Evolutionary conservation across 2,888 invertebrate species (phyloP).

Genomic region (Pristionchus japonicus): DNA sequence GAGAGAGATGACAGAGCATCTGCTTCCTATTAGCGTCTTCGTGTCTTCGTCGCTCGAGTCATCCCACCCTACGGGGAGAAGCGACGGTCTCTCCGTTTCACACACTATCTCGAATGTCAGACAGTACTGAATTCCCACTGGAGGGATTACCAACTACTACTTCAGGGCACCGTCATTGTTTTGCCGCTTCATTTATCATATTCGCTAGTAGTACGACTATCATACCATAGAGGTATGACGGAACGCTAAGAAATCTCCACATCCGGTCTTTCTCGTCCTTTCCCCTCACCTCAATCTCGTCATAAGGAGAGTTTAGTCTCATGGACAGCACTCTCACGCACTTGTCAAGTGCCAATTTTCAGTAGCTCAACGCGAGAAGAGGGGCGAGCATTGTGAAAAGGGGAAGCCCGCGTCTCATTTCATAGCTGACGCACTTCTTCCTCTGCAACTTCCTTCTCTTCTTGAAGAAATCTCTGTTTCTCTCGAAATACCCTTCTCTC

Average conservation of each 20-base stretch:
- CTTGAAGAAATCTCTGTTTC: too few species aligned
- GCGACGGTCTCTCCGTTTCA: too few species aligned
- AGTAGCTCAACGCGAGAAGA: background rate
- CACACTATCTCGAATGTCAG: too few species aligned
- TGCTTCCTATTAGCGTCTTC: constrained; percentile 30
- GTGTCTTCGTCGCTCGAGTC: background rate
- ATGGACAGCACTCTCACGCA: background rate
- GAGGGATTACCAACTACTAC: background rate
- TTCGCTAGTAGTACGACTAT: background rate
- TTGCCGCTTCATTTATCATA: too few species aligned
- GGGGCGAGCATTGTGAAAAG: background rate
- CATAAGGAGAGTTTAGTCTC: background rate
- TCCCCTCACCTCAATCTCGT: background rate
- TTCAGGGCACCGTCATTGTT: too few species aligned
- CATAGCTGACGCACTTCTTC: background rate
- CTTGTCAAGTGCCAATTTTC: constrained; percentile 29
- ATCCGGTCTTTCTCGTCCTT: background rate
- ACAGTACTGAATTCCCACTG: background rate
- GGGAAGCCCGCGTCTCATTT: background rate
- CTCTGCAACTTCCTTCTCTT: constrained; percentile 11
- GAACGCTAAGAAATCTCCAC: background rate
- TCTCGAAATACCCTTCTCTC: too few species aligned
- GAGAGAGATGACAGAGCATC: background rate
- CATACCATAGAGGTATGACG: background rate
- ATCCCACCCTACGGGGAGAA: too few species aligned